These are phyloP conservation scores for Bradypodion pumilum DNA, from an alignment of 2,797 vertebrate genomes.

Conservation along the genomic window DNA sequence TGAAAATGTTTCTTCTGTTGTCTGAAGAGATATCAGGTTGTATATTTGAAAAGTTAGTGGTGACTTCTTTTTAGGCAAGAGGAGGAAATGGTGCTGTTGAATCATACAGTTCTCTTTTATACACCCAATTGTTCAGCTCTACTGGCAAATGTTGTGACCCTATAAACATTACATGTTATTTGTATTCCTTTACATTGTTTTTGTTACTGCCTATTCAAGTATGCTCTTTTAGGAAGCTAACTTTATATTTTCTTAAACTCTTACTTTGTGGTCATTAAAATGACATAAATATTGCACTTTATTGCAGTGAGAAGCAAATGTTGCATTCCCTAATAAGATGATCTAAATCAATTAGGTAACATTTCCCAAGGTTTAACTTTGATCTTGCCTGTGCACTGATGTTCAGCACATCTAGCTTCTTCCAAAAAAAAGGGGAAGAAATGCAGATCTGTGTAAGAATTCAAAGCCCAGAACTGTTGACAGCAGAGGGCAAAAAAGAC, in stretches of 20 bases:
- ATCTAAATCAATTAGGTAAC: conserved; percentile 28
- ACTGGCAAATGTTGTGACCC: conserved; percentile 59
- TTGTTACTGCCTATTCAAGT: conserved; percentile 67
- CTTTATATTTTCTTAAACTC: conserved; percentile 77
- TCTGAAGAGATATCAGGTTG: conserved; percentile 64
- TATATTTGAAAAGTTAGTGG: conserved; percentile 72
- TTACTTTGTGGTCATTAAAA: conserved; percentile 80
- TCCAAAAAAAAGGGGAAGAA: conserved; percentile 30
- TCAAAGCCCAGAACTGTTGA: conserved; percentile 56
- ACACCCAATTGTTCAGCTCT: conserved; percentile 60
- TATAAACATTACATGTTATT: conserved; percentile 20
- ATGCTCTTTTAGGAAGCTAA: conserved; percentile 73
- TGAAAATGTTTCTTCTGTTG: conserved; percentile 59
- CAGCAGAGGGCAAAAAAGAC: conserved; percentile 52
- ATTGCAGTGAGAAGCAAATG: conserved; percentile 75
- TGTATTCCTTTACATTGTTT: conserved; percentile 66
- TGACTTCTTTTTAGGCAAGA: conserved; percentile 67
- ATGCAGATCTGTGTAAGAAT: conserved; percentile 17
- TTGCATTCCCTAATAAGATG: conserved; percentile 32
- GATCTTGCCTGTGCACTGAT: conserved; percentile 45
- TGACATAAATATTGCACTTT: conserved; percentile 81
- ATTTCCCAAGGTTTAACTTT: conserved; percentile 46
- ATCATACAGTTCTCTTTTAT: conserved; percentile 64
- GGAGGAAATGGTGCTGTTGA: conserved; percentile 73
- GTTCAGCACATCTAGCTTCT: conserved; percentile 57